These are phyloP conservation scores for Apaloderma vittatum DNA, from an alignment of 2,113 vertebrate species.

Conservation along the genomic window DNA sequence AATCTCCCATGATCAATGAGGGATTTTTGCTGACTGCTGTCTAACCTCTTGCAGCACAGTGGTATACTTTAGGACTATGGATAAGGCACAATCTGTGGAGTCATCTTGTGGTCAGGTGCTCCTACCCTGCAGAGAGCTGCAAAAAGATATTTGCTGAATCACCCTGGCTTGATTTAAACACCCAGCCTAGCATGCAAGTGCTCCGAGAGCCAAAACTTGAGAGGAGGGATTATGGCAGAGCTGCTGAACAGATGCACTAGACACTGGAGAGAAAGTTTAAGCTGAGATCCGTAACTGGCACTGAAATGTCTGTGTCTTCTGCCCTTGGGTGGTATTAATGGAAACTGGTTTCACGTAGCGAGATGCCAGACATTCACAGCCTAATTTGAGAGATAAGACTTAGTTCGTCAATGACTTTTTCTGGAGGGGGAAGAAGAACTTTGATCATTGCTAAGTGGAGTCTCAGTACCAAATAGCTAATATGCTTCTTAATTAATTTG, in stretches of 20 bases:
- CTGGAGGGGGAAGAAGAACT: slow-evolving; percentile 6
- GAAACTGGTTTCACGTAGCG: slow-evolving; percentile 1
- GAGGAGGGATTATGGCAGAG: neutral
- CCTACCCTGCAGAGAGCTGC: slow-evolving; percentile 2
- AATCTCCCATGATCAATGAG: neutral
- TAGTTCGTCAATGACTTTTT: neutral
- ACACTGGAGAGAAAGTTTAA: neutral
- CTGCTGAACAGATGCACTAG: neutral
- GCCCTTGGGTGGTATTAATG: slow-evolving; percentile 45
- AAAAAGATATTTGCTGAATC: slow-evolving; percentile 47
- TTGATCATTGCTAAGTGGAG: slow-evolving; percentile 14
- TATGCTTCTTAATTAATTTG: slow-evolving; percentile 1
- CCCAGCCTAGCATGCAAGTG: neutral
- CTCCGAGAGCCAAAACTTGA: neutral
- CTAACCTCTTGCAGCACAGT: accelerated
- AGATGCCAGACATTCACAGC: slow-evolving; percentile 6
- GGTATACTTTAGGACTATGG: neutral
- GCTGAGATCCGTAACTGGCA: neutral
- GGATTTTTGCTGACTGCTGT: neutral
- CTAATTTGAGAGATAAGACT: neutral
- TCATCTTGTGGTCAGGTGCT: slow-evolving; percentile 57
- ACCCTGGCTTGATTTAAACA: slow-evolving; percentile 9
- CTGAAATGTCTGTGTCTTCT: neutral
- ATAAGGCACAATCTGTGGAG: slow-evolving; percentile 17
- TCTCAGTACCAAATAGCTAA: neutral